Evolutionary conservation across 2,888 invertebrate genomes (phyloP).

Genomic region (Tetranychus piercei): DNA sequence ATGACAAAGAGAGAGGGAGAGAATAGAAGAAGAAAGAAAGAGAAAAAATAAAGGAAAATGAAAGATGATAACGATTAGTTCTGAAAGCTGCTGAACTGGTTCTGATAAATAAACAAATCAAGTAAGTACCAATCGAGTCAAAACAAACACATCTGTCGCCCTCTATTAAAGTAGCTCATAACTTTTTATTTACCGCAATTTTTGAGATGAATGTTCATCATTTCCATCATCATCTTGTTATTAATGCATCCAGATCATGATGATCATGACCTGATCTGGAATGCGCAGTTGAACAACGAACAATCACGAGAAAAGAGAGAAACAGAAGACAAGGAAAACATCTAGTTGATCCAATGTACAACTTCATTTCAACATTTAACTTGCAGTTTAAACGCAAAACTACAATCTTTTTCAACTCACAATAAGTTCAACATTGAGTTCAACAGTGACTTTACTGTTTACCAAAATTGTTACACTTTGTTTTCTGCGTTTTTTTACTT

Average conservation of each 20-base stretch:
- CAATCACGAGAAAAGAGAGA: background rate
- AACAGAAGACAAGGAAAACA: background rate
- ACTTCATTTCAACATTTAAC: background rate
- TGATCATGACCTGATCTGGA: background rate
- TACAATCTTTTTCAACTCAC: too few species aligned
- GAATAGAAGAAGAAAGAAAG: slow-evolving; percentile 5
- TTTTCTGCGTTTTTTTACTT: too few species aligned
- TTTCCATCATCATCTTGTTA: background rate
- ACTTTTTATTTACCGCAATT: too few species aligned
- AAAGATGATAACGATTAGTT: background rate
- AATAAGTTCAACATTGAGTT: too few species aligned
- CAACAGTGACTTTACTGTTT: too few species aligned
- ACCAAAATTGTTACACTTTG: too few species aligned
- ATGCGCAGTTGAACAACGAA: background rate
- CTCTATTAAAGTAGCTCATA: too few species aligned
- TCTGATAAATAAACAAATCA: too few species aligned
- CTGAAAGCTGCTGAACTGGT: background rate
- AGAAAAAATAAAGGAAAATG: background rate
- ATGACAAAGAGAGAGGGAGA: slow-evolving; percentile 4
- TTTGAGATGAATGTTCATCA: background rate
- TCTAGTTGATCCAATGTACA: background rate
- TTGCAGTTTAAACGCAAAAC: background rate
- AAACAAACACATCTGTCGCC: too few species aligned
- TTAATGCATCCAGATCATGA: too few species aligned
- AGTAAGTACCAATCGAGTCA: too few species aligned